A percentile compares a stretch with the other conserved stretches of the same genome.
Evolutionary conservation across 2,113 vertebrate species (phyloP).

Genomic region (Alligator sinensis): DNA sequence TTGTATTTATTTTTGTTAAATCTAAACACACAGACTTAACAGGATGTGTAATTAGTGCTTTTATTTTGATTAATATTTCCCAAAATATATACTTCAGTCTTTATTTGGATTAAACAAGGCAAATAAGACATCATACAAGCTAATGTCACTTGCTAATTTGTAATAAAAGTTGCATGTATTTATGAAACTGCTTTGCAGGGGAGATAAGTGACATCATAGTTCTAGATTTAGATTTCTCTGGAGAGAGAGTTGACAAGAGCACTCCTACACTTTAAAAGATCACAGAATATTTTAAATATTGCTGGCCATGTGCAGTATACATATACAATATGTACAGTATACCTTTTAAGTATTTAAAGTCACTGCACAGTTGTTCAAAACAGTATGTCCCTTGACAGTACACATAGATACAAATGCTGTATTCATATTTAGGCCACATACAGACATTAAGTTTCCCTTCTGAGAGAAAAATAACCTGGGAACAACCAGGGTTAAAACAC

Average conservation of each 20-base stretch:
- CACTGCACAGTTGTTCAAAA: neutral
- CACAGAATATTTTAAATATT: conserved; percentile 59
- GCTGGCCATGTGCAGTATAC: neutral
- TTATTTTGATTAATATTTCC: conserved; percentile 39
- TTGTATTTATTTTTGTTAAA: neutral
- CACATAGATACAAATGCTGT: neutral
- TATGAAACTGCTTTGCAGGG: conserved; percentile 77
- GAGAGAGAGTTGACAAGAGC: conserved; percentile 50
- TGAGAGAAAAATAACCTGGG: too few species aligned
- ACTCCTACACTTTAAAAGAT: conserved; percentile 59
- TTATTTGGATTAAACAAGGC: conserved; percentile 79
- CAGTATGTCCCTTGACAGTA: neutral
- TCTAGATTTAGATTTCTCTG: conserved; percentile 61
- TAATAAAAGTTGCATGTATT: conserved; percentile 48
- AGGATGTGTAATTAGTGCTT: neutral
- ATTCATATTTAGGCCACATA: too few species aligned
- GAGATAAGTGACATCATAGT: conserved; percentile 81
- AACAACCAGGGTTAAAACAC: too few species aligned
- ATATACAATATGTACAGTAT: conserved; percentile 49
- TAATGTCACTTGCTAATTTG: conserved; percentile 73
- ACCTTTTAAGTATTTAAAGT: conserved; percentile 36
- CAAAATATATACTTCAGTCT: conserved; percentile 55
- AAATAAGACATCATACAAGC: conserved; percentile 77
- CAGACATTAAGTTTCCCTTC: too few species aligned
- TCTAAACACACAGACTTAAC: neutral